phyloP scores from a whole-genome alignment of 2,113 vertebrate genomes.

The Embiotoca jacksoni region DNA sequence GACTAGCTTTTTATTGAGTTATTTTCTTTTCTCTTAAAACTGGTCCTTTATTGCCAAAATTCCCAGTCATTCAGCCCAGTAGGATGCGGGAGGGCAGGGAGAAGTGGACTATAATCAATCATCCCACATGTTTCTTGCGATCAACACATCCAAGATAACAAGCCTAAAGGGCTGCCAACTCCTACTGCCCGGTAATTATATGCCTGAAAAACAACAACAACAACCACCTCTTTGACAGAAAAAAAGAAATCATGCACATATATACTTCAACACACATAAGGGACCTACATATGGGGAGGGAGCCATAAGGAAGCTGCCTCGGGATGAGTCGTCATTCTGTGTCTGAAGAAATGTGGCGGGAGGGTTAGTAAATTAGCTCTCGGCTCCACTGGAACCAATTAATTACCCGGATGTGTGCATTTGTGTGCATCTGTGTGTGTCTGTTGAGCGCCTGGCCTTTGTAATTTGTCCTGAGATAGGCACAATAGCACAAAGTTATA shows the following conservation, averaged over 20 bases:
- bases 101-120: conserved; percentile 58
- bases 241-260: conserved; percentile 24
- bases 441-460: conserved; percentile 57
- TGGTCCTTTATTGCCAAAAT: conserved; percentile 25
- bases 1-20: not conserved
- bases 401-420: conserved; percentile 73
- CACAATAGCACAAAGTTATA: conserved; percentile 54
- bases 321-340: conserved; percentile 51
- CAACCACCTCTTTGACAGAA: conserved; percentile 33
- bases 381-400: conserved; percentile 84
- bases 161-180: conserved; percentile 65
- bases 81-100: conserved; percentile 19
- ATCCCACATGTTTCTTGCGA: conserved; percentile 63
- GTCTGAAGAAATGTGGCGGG: conserved; percentile 71
- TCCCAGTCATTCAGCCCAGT: conserved; percentile 32
- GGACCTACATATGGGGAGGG: conserved; percentile 43
- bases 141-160: conserved; percentile 75
- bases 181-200: conserved; percentile 76
- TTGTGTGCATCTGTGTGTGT: conserved; percentile 39
- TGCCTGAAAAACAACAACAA: conserved; percentile 70
- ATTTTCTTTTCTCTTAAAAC: not conserved
- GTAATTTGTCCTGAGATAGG: conserved; percentile 64
- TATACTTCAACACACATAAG: conserved; percentile 42
- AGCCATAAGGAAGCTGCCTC: conserved; percentile 55
- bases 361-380: conserved; percentile 79